phyloP scores from a whole-genome alignment of 2,113 vertebrate species.

The Silurus asotus region DNA sequence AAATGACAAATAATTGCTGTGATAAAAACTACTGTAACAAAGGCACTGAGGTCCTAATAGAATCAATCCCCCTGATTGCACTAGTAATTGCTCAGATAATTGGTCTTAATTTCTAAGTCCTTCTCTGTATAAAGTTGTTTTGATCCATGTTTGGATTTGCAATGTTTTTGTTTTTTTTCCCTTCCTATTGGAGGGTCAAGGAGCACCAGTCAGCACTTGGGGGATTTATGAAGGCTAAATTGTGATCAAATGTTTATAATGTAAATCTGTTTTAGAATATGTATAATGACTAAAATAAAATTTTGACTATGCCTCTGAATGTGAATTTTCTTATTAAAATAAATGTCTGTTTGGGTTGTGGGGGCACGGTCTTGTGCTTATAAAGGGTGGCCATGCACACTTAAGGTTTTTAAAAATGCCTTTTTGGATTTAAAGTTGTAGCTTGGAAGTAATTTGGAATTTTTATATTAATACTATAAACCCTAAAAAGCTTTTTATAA shows the following conservation, averaged over 20 bases:
- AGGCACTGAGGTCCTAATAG: background rate
- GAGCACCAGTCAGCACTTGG: background rate
- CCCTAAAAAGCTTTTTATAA: too few species aligned
- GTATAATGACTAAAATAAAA: background rate
- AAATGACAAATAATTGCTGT: constrained; percentile 34
- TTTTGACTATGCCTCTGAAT: too few species aligned
- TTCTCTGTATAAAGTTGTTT: background rate
- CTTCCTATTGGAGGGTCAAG: background rate
- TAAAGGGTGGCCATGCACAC: background rate
- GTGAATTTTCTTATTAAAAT: background rate
- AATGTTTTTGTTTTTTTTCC: background rate
- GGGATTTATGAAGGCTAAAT: background rate
- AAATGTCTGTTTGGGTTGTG: background rate
- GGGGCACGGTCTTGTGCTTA: background rate
- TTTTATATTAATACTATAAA: too few species aligned
- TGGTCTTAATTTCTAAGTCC: background rate
- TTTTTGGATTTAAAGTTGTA: too few species aligned
- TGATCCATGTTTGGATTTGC: background rate
- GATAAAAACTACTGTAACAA: constrained; percentile 38
- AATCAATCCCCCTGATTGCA: background rate
- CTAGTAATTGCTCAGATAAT: constrained; percentile 15
- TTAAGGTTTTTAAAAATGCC: too few species aligned
- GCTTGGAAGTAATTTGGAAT: too few species aligned
- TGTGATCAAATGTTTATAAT: background rate
- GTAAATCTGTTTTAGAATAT: background rate